Conservation (phyloP, 1,140 invertebrate species). For the Piezodorus guildinii region DNA sequence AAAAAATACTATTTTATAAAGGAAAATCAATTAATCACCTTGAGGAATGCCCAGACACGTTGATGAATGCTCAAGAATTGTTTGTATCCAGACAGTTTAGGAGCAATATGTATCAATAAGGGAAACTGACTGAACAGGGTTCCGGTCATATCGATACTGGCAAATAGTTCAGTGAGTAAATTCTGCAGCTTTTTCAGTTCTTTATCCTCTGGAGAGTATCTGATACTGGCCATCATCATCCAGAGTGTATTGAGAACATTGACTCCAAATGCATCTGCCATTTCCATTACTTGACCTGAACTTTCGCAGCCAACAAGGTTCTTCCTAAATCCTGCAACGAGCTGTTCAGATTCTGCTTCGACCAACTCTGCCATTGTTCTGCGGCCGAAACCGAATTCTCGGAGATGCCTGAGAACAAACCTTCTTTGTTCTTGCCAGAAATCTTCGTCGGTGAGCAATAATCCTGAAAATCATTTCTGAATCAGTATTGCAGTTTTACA, state of each 20-base stretch:
- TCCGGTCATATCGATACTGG: constrained; percentile 64
- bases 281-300: background rate
- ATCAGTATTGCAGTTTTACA: no score
- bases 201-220: constrained; percentile 45
- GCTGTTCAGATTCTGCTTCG: constrained; percentile 49
- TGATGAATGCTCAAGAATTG: constrained; percentile 55
- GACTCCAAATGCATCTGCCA: constrained; percentile 50
- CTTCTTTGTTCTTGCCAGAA: constrained; percentile 73
- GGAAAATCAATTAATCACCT: constrained; percentile 30
- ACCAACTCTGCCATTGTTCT: constrained; percentile 59
- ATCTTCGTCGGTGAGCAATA: constrained; percentile 60
- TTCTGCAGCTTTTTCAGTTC: constrained; percentile 53
- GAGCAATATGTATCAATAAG: constrained; percentile 56
- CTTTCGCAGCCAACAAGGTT: constrained; percentile 30
- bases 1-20: background rate
- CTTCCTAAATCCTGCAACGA: constrained; percentile 42
- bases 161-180: constrained; percentile 55
- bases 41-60: constrained; percentile 55
- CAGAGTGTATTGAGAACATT: constrained; percentile 76
- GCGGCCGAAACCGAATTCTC: constrained; percentile 70
- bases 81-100: constrained; percentile 62
- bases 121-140: constrained; percentile 67
- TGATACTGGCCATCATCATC: constrained; percentile 70
- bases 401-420: constrained; percentile 63
- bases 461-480: constrained; percentile 35